Evolutionary conservation across 1,140 invertebrate species (phyloP).

Genomic region (Belonocnema kinseyi): DNA sequence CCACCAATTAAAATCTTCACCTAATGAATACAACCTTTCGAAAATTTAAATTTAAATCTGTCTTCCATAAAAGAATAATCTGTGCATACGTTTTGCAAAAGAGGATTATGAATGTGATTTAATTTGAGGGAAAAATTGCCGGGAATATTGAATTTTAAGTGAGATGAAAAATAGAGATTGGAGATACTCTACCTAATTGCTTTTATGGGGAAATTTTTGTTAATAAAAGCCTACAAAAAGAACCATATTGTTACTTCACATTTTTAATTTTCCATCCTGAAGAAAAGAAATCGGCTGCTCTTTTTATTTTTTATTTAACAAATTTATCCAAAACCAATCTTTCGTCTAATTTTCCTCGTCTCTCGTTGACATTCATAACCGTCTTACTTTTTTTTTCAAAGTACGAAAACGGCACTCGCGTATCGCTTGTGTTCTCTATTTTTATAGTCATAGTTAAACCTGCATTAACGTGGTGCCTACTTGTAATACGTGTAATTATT

Average conservation of each 20-base stretch:
- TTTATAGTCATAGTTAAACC: not conserved
- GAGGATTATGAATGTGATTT: conserved; percentile 10
- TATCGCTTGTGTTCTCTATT: conserved; percentile 15
- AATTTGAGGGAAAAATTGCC: not conserved
- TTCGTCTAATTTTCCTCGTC: conserved; percentile 5
- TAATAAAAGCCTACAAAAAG: not conserved
- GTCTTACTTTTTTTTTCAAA: not conserved
- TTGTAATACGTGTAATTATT: conserved; percentile 3
- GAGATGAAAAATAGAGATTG: not conserved
- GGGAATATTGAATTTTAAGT: not conserved
- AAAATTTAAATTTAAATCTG: no score
- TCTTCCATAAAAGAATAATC: not conserved
- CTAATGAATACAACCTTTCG: no score
- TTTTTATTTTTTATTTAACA: not conserved
- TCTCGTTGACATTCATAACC: not conserved
- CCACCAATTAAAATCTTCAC: no score
- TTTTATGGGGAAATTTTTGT: not conserved
- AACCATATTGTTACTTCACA: no score
- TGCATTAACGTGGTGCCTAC: not conserved
- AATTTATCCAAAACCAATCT: not conserved
- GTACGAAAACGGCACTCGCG: not conserved
- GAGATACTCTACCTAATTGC: not conserved
- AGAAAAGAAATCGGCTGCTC: not conserved
- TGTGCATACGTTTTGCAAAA: not conserved
- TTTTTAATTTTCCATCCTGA: no score